Base-by-base conservation (phyloP, 2,113 vertebrate genomes). In the Probosciger aterrimus region DNA sequence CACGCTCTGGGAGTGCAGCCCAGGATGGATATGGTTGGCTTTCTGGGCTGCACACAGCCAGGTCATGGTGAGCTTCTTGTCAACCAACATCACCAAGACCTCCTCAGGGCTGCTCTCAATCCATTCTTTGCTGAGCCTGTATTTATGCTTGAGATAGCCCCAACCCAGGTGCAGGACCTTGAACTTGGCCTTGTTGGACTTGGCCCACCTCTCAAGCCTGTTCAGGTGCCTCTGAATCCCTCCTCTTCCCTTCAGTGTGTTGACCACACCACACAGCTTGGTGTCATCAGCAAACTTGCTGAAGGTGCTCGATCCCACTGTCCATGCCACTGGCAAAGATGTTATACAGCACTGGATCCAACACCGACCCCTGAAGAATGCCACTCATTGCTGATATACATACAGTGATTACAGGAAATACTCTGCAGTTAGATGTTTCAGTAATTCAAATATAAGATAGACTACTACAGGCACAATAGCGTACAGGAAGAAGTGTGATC, bases 381-480 rank as follows among this genome's bases (percentile, higher is more conserved):
- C 2, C 17, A 28, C 24, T 35, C 1, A 0, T 25, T 17, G 14
- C 46, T 49, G 4, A 3, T 24, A 20, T 50, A 31, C 18, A 35
- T 7, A 6, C 4, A 27, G 18, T 7, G 35, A 39, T 53, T 75
- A 47, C 11, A 77, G 33, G 33, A 88, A 71, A 68, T 37, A 69
- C 24, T 59, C 28, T 41, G 25, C 52, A 49, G 43, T n/a, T 25
- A 69, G 22, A 23, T 55, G 31, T 81, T 79, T 77, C 25, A 68
- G 75, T n/a, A 88, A 33, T 77, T 82, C 33, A 69, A 33, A 46
- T 30, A 88, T 93, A 92, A 97, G 96, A 88, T 83, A 91, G 79
- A 96, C 91, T 95, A 83, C 91, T 96, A 95, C 75, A 94, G 73
- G 59, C 84, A 93, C 80, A 93, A 93, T 90, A 95, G 81, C 77